Conservation (phyloP, 2,113 vertebrate genomes). For the Dicaeum eximium region DNA sequence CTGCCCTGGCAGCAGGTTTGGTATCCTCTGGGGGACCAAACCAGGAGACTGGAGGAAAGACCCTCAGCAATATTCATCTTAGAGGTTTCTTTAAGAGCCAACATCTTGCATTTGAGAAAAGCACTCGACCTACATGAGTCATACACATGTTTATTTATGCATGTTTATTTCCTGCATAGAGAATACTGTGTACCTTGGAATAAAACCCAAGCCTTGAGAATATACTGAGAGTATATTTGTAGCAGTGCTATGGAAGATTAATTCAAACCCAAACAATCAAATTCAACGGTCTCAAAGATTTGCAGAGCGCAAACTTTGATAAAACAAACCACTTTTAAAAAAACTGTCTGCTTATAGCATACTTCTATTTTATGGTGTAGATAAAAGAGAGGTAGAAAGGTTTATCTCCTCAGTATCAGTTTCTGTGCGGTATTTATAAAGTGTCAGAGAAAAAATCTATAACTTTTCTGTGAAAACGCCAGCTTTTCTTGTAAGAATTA, state of each 20-base stretch:
- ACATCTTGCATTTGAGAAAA: background rate
- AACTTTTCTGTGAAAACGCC: background rate
- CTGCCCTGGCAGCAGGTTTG: background rate
- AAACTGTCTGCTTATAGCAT: background rate
- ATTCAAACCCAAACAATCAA: slow-evolving; percentile 6
- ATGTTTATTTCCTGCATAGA: slow-evolving; percentile 54
- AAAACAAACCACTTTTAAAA: background rate
- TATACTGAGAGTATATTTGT: background rate
- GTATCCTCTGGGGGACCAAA: background rate
- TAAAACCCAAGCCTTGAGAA: slow-evolving; percentile 31
- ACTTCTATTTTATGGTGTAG: background rate
- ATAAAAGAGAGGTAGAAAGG: slow-evolving; percentile 53
- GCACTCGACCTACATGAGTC: slow-evolving; percentile 35
- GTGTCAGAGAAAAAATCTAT: background rate
- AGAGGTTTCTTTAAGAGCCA: slow-evolving; percentile 11
- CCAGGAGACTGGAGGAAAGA: background rate
- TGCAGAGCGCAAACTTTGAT: background rate
- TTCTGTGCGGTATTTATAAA: slow-evolving; percentile 39
- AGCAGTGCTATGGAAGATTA: background rate
- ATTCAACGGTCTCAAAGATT: background rate
- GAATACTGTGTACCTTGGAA: slow-evolving; percentile 55
- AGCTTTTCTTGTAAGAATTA: background rate
- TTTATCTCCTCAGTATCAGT: slow-evolving; percentile 24
- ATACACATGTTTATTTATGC: slow-evolving; percentile 41
- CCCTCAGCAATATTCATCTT: background rate